Evolutionary conservation across 2,797 vertebrate species (phyloP).

Genomic region (Chanos chanos): DNA sequence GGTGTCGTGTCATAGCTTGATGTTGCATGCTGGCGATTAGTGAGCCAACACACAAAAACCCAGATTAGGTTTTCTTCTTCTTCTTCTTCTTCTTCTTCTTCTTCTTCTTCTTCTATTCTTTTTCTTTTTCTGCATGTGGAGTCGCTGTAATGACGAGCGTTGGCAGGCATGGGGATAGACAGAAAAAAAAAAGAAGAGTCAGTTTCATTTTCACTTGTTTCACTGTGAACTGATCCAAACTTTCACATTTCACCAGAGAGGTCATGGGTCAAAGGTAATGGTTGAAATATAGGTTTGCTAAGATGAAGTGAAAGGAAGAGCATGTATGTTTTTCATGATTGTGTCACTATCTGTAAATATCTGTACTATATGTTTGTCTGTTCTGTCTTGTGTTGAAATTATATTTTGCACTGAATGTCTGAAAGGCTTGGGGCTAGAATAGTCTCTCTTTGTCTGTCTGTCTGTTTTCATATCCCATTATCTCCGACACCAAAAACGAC

Average conservation of each 20-base stretch:
- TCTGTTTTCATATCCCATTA: conserved; percentile 6
- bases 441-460: conserved; percentile 53
- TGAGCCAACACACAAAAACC: conserved; percentile 63
- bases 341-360: conserved; percentile 72
- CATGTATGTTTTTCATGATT: conserved; percentile 62
- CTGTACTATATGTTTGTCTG: conserved; percentile 73
- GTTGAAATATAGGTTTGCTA: conserved; percentile 17
- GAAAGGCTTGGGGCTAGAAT: conserved; percentile 77
- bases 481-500: background rate
- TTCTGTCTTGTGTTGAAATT: conserved; percentile 75
- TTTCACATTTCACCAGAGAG: conserved; percentile 35
- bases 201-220: conserved; percentile 49
- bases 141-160: conserved; percentile 55
- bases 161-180: conserved; percentile 55
- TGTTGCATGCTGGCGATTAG: conserved; percentile 80
- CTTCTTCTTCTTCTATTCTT: too few relatives aligned
- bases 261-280: conserved; percentile 42
- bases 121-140: conserved; percentile 78
- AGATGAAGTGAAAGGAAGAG: conserved; percentile 52
- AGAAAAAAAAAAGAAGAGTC: conserved; percentile 21
- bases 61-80: too few relatives aligned
- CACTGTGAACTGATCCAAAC: conserved; percentile 1
- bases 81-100: too few relatives aligned
- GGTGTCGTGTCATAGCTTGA: conserved; percentile 74
- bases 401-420: conserved; percentile 96